Base-by-base conservation (phyloP, 2,113 vertebrate genomes). In the Marmota flaviventris region DNA sequence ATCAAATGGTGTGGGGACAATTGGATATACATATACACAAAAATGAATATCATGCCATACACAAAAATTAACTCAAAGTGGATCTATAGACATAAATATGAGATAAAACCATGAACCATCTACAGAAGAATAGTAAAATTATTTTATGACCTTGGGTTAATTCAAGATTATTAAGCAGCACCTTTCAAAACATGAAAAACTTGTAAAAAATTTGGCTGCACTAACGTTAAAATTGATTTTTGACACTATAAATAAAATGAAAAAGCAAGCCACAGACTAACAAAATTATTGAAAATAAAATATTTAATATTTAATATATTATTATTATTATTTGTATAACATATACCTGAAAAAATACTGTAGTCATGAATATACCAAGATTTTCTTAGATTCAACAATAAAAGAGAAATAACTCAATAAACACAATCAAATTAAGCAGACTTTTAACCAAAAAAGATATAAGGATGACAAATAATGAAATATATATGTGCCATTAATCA, bases 331-430 rank as follows among this genome's bases (percentile, higher is more conserved):
- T 85, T 91, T 95, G 32, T 9, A 93, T 90, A 73, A 88, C 12
- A 53, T 61, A 24, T 65, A 91, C 48, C 84, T 81, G 61, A 91
- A 39, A 75, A n/a, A 70, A 20, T 18, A 65, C 61, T 94, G 29
- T 72, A 78, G 84, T 94, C 39, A 89, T 20, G 56, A 89, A 78
- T 73, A 75, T 20, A 88, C 14, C 24, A 88, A 65, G 7, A 76
- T 91, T n/a, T 91, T 51, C 69, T 76, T 37, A 91, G 48, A 85
- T 6, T 82, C 61, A 88, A 75, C 5, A 84, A 32, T 92, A 81
- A 77, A 67, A 78, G 69, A 95, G 77, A 91, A 93, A 8, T 63
- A 88, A 85, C 48, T 87, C 90, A 95, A 45, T 87, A 81, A 89
- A 92, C 78, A 53, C 42, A 4, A 9, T 4, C 42, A 58, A 88